Evolutionary conservation across 2,113 vertebrate genomes (phyloP), one percentile per base, ranked within the genome.

Genomic region (Triplophysa tibetana): DNA sequence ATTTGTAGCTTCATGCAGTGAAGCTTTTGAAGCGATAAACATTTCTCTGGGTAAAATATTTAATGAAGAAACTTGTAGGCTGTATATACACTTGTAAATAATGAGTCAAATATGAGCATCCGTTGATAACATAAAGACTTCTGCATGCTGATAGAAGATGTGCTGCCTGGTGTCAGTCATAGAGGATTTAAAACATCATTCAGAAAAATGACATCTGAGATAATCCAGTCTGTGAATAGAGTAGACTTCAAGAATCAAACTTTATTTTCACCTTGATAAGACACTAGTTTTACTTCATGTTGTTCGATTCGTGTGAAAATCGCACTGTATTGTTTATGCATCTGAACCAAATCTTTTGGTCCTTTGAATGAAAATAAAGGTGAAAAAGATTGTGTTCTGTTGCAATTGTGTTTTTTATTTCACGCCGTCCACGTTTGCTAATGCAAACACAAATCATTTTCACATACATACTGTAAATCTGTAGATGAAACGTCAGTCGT

Each of bases 121-220:
- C 63, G 29, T 73, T 33, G 54, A 60, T 14, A 21, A 0, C 19
- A 10, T 21, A 58, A n/a, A n/a, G n/a, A 72, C 45, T 14, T 8
- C 19, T 58, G 90, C 91, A 91, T 92, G 90, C 83, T 29, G 38
- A 86, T 70, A 80, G 38, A 79, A 81, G 83, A 80, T 74, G 77
- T 79, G 79, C 77, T 85, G 48, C 69, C 23, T 38, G 67, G 63
- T 79, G 81, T 84, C 65, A 73, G 66, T 62, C 54, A 50, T 54
- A 70, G 67, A 76, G 78, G 78, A 83, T 75, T 82, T 73, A 48
- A 70, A 41, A 62, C 65, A 75, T 80, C 54, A 85, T 12, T 86
- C 54, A 70, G 78, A 75, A 74, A n/a, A 74, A 79, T 85, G 78
- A 41, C 54, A 54, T 48, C 78, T 69, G 70, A 78, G 45, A 66